phyloP scores from a whole-genome alignment of 2,888 invertebrate genomes.

The Platypus cylindrus region DNA sequence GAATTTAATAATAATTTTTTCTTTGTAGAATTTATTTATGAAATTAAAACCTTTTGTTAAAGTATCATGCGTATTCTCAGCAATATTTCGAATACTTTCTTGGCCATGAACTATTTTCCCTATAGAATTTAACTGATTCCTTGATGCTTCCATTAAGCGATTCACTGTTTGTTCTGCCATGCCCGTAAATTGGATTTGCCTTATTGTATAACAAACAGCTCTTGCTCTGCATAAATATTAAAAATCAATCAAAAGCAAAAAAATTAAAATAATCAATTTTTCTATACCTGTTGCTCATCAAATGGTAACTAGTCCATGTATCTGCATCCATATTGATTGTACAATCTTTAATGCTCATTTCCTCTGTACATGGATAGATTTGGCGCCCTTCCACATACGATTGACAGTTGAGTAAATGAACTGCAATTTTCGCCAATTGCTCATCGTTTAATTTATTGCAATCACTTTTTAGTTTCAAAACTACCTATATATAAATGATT shows the following conservation, averaged over 20 bases:
- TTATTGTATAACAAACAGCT: slow-evolving; percentile 51
- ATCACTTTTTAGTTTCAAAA: slow-evolving; percentile 44
- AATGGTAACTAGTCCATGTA: slow-evolving; percentile 57
- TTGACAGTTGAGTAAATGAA: slow-evolving; percentile 55
- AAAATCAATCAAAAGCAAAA: not conserved
- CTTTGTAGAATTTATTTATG: not conserved
- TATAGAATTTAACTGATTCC: slow-evolving; percentile 27
- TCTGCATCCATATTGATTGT: slow-evolving; percentile 51
- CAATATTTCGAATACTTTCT: slow-evolving; percentile 25
- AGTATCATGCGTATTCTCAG: slow-evolving; percentile 26
- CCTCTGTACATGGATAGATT: slow-evolving; percentile 45
- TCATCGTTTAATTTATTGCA: slow-evolving; percentile 50
- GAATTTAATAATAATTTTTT: not conserved
- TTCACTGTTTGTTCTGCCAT: slow-evolving; percentile 53
- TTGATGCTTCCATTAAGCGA: slow-evolving; percentile 41
- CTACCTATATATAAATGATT: no score
- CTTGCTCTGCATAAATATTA: slow-evolving; percentile 35
- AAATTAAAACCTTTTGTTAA: slow-evolving; percentile 18
- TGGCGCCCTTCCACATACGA: slow-evolving; percentile 46
- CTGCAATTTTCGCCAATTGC: slow-evolving; percentile 51
- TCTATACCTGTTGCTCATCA: slow-evolving; percentile 42
- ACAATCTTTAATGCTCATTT: slow-evolving; percentile 51
- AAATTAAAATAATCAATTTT: no score
- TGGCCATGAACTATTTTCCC: slow-evolving; percentile 28
- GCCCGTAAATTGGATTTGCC: slow-evolving; percentile 51